phyloP scores from a whole-genome alignment of 2,797 vertebrate genomes.

The Aldrovandia affinis region DNA sequence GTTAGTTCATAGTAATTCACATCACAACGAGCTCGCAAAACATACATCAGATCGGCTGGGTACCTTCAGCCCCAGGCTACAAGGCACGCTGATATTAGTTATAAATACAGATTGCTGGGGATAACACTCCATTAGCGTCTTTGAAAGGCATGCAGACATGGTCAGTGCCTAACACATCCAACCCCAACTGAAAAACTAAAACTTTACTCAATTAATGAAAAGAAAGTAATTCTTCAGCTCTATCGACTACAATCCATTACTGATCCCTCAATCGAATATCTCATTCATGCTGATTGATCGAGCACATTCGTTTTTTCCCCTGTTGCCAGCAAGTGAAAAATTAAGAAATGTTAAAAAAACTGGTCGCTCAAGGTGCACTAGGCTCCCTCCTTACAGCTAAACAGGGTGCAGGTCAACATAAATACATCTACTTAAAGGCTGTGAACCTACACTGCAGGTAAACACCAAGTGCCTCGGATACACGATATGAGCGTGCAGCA shows the following conservation, averaged over 20 bases:
- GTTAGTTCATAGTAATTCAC: conserved; percentile 81
- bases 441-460: conserved; percentile 72
- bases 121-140: conserved; percentile 74
- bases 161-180: conserved; percentile 69
- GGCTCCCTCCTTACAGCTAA: conserved; percentile 66
- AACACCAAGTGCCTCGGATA: conserved; percentile 65
- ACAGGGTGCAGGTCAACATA: conserved; percentile 65
- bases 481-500: conserved; percentile 62
- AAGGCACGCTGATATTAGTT: conserved; percentile 78
- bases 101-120: conserved; percentile 91
- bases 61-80: conserved; percentile 81
- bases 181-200: conserved; percentile 70
- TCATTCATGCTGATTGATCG: conserved; percentile 99
- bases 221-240: conserved; percentile 91
- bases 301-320: conserved; percentile 91
- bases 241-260: conserved; percentile 98
- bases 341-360: conserved; percentile 81
- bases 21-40: conserved; percentile 73
- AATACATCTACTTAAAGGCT: conserved; percentile 76
- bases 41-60: conserved; percentile 79
- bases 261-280: conserved; percentile 97
- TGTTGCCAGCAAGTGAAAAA: conserved; percentile 93
- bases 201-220: conserved; percentile 93
- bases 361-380: conserved; percentile 74
- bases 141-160: conserved; percentile 73